These are phyloP conservation scores for Drosophila longiperda DNA, from an alignment of 2,888 invertebrate species.

Conservation along the genomic window DNA sequence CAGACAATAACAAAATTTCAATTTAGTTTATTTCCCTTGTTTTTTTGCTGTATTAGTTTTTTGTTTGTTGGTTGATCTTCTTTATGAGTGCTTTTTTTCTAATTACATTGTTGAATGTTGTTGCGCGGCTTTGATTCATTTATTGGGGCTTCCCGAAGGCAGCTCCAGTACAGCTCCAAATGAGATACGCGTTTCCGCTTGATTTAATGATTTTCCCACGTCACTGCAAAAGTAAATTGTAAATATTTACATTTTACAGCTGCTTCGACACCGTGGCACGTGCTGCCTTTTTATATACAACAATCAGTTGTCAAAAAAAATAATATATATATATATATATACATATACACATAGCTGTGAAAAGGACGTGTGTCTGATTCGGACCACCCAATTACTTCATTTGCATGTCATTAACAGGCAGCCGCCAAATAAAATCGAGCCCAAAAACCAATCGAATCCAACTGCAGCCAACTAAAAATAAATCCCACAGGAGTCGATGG, in stretches of 20 bases:
- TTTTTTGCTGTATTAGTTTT: not conserved
- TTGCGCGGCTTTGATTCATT: constrained; percentile 2
- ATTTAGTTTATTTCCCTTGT: constrained; percentile 54
- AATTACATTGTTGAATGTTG: constrained; percentile 54
- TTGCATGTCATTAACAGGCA: constrained; percentile 74
- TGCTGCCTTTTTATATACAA: constrained; percentile 67
- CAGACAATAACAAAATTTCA: constrained; percentile 50
- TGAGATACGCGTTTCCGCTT: constrained; percentile 30
- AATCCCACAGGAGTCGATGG: constrained; percentile 14
- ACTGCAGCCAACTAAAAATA: constrained; percentile 65
- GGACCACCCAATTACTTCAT: constrained; percentile 71
- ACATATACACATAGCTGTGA: not conserved
- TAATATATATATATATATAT: constrained; percentile 27
- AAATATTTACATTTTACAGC: constrained; percentile 67
- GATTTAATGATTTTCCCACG: constrained; percentile 73
- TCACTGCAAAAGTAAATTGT: constrained; percentile 55
- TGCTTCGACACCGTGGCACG: constrained; percentile 49
- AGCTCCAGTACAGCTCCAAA: not conserved
- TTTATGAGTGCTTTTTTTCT: constrained; percentile 45
- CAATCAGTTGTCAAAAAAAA: constrained; percentile 64
- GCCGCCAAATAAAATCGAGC: constrained; percentile 55
- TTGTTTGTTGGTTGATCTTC: not conserved
- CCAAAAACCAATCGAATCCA: constrained; percentile 25
- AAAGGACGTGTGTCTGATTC: constrained; percentile 15
- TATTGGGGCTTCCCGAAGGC: constrained; percentile 41